phyloP scores from a whole-genome alignment of 2,888 invertebrate species.

The Rhaphigaster nebulosa region DNA sequence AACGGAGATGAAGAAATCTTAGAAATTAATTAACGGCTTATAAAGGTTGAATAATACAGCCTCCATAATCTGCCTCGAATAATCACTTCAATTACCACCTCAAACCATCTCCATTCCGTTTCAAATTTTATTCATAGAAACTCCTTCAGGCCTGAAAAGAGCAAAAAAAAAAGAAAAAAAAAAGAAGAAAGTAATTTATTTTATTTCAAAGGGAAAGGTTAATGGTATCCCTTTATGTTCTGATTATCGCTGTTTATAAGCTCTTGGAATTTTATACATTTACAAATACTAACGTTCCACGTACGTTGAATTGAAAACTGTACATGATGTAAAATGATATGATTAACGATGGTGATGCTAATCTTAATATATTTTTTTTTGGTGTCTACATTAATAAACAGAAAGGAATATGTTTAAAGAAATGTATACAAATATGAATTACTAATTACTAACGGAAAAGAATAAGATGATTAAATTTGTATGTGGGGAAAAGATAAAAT shows the following conservation, averaged over 20 bases:
- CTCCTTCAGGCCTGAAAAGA: background rate
- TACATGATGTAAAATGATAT: no score
- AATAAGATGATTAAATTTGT: no score
- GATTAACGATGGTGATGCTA: no score
- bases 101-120: background rate
- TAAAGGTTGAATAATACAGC: background rate
- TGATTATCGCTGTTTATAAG: background rate
- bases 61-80: background rate
- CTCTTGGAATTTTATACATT: no score
- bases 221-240: background rate
- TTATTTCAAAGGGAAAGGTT: background rate
- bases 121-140: constrained; percentile 2
- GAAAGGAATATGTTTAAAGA: no score
- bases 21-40: background rate
- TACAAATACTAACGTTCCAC: no score
- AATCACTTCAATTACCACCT: background rate
- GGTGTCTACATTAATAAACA: no score
- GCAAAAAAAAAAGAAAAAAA: background rate
- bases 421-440: no score
- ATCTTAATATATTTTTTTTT: no score
- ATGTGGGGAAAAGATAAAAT: no score
- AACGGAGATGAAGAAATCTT: background rate
- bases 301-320: no score
- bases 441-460: no score
- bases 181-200: background rate